Conservation (phyloP, 2,113 vertebrate species). For the Urocolius indicus region DNA sequence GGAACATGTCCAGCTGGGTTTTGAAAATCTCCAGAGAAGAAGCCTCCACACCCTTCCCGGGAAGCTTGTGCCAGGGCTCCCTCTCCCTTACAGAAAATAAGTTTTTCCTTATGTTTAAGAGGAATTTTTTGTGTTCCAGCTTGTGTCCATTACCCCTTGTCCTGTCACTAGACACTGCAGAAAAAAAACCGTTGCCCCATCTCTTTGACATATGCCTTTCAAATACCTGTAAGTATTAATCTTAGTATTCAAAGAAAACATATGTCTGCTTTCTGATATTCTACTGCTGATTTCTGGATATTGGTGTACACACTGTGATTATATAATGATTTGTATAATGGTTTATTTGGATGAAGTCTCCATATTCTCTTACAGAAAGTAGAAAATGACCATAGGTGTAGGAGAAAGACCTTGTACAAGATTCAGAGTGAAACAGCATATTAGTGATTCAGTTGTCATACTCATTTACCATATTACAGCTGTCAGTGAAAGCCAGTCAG, state of each 20-base stretch:
- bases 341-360: neutral
- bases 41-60: no score
- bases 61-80: no score
- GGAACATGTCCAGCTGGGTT: no score
- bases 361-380: neutral
- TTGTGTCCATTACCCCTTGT: no score
- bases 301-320: neutral
- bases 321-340: neutral
- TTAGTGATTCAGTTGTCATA: slow-evolving; percentile 18
- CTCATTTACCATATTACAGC: slow-evolving; percentile 12
- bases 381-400: neutral
- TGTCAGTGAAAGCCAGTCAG: slow-evolving; percentile 19
- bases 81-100: no score
- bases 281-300: neutral
- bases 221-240: no score
- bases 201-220: no score
- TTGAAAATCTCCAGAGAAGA: no score
- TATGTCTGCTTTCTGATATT: neutral
- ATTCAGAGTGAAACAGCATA: neutral
- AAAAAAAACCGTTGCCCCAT: no score
- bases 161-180: no score
- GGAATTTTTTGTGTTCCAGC: no score
- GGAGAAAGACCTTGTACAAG: neutral
- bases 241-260: neutral
- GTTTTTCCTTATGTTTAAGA: no score